phyloP scores from a whole-genome alignment of 2,888 invertebrate species.

The Hirtodrosophila cameraria region DNA sequence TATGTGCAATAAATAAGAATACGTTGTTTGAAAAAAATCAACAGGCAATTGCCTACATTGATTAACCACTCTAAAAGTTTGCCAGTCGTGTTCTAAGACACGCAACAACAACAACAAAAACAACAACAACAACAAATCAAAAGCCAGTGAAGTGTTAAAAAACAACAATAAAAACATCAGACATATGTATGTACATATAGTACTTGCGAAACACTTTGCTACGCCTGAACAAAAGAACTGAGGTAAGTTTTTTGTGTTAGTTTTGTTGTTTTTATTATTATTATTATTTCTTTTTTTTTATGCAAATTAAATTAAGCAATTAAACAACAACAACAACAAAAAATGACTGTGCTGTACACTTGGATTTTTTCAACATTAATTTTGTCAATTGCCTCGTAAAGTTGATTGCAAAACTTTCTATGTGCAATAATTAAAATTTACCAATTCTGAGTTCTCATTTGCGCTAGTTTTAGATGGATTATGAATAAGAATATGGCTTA shows the following conservation, averaged over 20 bases:
- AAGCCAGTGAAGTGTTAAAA: constrained; percentile 66
- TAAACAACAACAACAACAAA: constrained; percentile 40
- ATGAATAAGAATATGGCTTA: too few species aligned
- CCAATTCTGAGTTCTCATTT: constrained; percentile 35
- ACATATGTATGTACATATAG: constrained; percentile 24
- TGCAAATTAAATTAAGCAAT: constrained; percentile 77
- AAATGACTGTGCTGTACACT: constrained; percentile 2
- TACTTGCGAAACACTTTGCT: constrained; percentile 63
- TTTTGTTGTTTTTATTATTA: constrained; percentile 39
- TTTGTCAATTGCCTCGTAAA: constrained; percentile 29
- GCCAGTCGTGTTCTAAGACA: constrained; percentile 55
- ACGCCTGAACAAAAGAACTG: constrained; percentile 74
- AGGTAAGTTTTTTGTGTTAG: constrained; percentile 59
- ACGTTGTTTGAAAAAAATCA: constrained; percentile 30
- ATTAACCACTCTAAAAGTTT: constrained; percentile 43
- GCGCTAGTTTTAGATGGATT: constrained; percentile 9
- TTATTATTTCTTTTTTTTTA: constrained; percentile 36
- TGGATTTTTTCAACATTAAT: constrained; percentile 34
- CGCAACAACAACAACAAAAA: constrained; percentile 16
- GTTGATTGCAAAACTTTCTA: constrained; percentile 37
- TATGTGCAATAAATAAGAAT: constrained; percentile 17
- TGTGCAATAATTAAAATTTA: constrained; percentile 43
- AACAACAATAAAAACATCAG: constrained; percentile 39
- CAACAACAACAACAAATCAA: constrained; percentile 16
- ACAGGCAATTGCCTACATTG: constrained; percentile 42